A percentile compares a stretch with the other conserved stretches of the same genome.
phyloP scores from a whole-genome alignment of 2,797 vertebrate species.

The Meda fulgida region DNA sequence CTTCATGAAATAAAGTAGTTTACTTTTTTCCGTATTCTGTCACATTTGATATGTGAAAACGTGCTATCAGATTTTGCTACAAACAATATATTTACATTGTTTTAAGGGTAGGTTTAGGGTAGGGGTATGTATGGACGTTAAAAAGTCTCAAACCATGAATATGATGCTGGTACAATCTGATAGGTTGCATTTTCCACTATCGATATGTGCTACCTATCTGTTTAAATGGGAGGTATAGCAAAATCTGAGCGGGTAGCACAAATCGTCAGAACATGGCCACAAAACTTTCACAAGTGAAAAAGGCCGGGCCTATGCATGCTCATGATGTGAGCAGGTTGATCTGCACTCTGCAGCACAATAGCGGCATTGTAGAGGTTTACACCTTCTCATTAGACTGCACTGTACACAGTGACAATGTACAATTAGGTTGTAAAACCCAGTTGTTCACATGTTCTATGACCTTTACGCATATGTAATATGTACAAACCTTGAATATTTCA shows the following conservation, averaged over 20 bases:
- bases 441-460: neutral
- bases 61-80: too few species aligned
- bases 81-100: too few species aligned
- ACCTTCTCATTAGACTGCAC: conserved; percentile 14
- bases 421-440: neutral
- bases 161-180: too few species aligned
- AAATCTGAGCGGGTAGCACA: too few species aligned
- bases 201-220: too few species aligned
- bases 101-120: too few species aligned
- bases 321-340: neutral
- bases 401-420: neutral
- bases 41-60: too few species aligned
- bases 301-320: neutral
- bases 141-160: too few species aligned
- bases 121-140: too few species aligned
- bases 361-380: neutral
- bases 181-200: too few species aligned
- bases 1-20: neutral
- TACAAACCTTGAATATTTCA: neutral
- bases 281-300: neutral
- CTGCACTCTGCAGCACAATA: conserved; percentile 19
- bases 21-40: neutral
- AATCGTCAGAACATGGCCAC: too few species aligned
- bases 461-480: neutral
- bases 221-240: too few species aligned